Evolutionary conservation across 2,113 vertebrate species (phyloP).

Genomic region (Andinoacara biseriatus): DNA sequence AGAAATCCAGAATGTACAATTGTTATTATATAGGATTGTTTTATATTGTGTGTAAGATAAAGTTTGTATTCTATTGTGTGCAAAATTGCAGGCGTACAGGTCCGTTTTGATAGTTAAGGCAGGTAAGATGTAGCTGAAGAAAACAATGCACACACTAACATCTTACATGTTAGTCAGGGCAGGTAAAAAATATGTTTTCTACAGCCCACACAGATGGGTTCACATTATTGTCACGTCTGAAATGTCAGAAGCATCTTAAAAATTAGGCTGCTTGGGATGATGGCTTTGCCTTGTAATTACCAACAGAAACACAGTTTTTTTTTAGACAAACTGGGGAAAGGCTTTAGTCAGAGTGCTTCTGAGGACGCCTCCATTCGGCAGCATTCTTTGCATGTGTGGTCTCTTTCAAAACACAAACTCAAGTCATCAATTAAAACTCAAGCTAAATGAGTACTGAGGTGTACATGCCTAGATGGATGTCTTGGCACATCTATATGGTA

Average conservation of each 20-base stretch:
- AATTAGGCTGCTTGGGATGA: slow-evolving; percentile 1
- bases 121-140: background rate
- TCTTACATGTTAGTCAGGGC: slow-evolving; percentile 61
- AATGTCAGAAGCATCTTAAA: slow-evolving; percentile 19
- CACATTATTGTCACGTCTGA: slow-evolving; percentile 19
- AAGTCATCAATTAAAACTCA: slow-evolving; percentile 31
- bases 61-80: too few relatives aligned
- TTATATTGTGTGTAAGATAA: too few relatives aligned
- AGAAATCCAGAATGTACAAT: too few relatives aligned
- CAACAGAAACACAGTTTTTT: background rate
- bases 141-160: background rate
- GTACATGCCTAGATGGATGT: slow-evolving; percentile 20
- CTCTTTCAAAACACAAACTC: slow-evolving; percentile 34
- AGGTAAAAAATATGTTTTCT: slow-evolving; percentile 46
- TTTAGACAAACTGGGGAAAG: slow-evolving; percentile 20
- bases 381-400: slow-evolving; percentile 44
- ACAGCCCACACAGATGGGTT: slow-evolving; percentile 27
- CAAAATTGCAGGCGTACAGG: too few relatives aligned
- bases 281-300: slow-evolving; percentile 30
- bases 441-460: slow-evolving; percentile 23
- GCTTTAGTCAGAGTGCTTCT: background rate
- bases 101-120: too few relatives aligned
- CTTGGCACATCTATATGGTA: slow-evolving; percentile 2
- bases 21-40: too few relatives aligned
- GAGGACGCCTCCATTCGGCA: background rate